Base-by-base conservation (phyloP, 2,888 invertebrate species). In the Dinocampus coccinellae region DNA sequence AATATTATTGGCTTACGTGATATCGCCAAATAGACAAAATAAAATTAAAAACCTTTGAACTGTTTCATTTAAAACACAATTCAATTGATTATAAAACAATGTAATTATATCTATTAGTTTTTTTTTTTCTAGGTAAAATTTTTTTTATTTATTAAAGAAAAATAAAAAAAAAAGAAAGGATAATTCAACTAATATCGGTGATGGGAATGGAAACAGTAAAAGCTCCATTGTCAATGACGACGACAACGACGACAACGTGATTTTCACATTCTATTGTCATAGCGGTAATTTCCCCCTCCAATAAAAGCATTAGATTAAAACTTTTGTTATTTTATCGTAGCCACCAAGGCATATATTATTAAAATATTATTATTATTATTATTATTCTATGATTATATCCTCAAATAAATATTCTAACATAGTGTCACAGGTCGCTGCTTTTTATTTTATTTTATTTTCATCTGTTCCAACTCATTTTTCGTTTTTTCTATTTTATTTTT, bases 361-460 rank as follows among this genome's bases (percentile, higher is more conserved):
- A 83, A 83, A 82, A 84, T 84, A 83, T 82, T 78, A 77, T 82
- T 75, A 74, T 78, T 79, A 79, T 81, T 78, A 79, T 80, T 85
- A 83, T 83, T 83, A 84, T 83, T 83, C 82, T 78, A 77, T 80
- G 76, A 74, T 78, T 79, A 80, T 80, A 79, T 79, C 82, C 78
- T 80, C 77, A 75, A 81, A 83, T 85, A 83, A 85, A 85, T 83
- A 85, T 80, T 83, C 81, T 84, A 81, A 78, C 80, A 79, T 82
- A 83, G 80, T 83, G 84, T 85, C 84, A 83, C 84, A 82, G 82
- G 79, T 83, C 80, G 82, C 82, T 82, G 82, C 81, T 81, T 80
- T 81, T 77, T 78, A 58, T 33, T 58, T 58, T 13, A 16, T 33
- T 58, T 29, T n/a, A 57, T 57, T 11, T 13, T 1, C n/a, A 26